Evolutionary conservation across 2,113 vertebrate genomes (phyloP).

Genomic region (Synchiropus splendidus): DNA sequence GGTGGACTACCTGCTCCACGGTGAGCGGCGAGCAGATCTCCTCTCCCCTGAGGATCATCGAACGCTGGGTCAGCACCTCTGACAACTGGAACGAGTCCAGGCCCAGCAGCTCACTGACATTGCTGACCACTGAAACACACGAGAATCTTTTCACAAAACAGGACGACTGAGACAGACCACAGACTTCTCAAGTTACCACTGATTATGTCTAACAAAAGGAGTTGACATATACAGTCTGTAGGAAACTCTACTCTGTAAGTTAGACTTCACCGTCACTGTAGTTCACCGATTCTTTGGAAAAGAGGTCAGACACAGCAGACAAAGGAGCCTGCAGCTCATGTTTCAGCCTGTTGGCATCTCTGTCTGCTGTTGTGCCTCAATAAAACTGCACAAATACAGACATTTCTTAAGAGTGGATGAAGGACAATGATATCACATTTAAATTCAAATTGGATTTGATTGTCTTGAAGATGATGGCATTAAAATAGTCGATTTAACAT

Average conservation of each 20-base stretch:
- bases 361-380: constrained; percentile 32
- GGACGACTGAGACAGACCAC: not conserved
- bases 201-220: constrained; percentile 23
- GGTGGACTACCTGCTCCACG: constrained; percentile 76
- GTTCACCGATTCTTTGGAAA: constrained; percentile 40
- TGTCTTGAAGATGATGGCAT: not conserved
- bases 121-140: constrained; percentile 72
- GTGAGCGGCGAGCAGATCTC: constrained; percentile 89
- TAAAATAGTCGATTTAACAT: too few relatives aligned
- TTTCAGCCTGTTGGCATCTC: constrained; percentile 50
- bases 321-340: constrained; percentile 52
- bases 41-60: constrained; percentile 87
- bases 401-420: not conserved
- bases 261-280: constrained; percentile 17
- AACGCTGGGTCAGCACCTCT: constrained; percentile 86
- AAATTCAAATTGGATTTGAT: too few relatives aligned
- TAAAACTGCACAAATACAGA: constrained; percentile 27
- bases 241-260: constrained; percentile 20
- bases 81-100: constrained; percentile 84
- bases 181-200: constrained; percentile 15
- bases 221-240: constrained; percentile 15
- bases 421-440: too few relatives aligned
- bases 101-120: constrained; percentile 82
- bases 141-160: too few relatives aligned
- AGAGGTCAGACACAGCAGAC: constrained; percentile 44